Percentiles rank a stretch among this genome's conserved stretches.
These are phyloP conservation scores for Ramphastos sulfuratus DNA, from an alignment of 2,113 vertebrate genomes.

Conservation along the genomic window DNA sequence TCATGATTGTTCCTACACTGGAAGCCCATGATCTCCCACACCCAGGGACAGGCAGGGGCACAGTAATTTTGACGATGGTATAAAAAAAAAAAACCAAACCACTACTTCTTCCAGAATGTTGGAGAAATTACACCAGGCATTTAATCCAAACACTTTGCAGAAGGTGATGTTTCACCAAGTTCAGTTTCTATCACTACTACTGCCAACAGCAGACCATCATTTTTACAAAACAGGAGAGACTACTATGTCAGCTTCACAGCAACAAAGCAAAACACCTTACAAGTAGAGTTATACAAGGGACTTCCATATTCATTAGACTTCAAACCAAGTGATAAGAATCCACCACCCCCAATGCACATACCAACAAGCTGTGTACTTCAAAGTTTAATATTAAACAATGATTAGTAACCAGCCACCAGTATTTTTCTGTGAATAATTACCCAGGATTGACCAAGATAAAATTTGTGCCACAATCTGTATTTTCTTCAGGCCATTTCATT, in stretches of 20 bases:
- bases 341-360: not conserved
- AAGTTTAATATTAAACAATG: not conserved
- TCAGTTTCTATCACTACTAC: not conserved
- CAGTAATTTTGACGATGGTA: not conserved
- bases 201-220: not conserved
- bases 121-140: not conserved
- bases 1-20: not conserved
- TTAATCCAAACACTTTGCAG: not conserved
- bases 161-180: not conserved
- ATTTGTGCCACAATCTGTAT: accelerated
- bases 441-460: not conserved
- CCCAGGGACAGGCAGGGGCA: not conserved
- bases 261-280: not conserved
- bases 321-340: not conserved
- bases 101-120: not conserved
- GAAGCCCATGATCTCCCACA: not conserved
- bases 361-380: not conserved
- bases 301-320: not conserved
- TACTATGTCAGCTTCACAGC: not conserved
- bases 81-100: not conserved
- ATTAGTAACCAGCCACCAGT: not conserved
- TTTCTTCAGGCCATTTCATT: not conserved
- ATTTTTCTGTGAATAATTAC: not conserved
- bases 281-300: not conserved
- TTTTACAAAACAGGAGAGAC: not conserved